Conservation (phyloP, 2,797 vertebrate genomes). For the Mormyrus proboscirostris region DNA sequence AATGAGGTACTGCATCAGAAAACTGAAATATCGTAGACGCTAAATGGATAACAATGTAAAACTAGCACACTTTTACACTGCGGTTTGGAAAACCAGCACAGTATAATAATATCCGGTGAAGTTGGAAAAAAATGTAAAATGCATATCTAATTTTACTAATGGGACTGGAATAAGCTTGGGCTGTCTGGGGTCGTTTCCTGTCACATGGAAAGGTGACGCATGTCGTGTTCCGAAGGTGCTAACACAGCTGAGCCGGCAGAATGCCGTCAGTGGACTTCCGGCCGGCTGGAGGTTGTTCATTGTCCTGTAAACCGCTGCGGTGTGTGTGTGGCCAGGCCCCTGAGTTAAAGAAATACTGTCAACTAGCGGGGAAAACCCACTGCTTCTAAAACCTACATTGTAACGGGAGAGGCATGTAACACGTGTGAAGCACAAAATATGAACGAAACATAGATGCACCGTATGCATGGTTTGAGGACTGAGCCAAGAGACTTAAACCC, state of each 20-base stretch:
- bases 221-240: background rate
- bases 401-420: background rate
- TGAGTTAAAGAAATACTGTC: background rate
- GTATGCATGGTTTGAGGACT: background rate
- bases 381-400: background rate
- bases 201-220: background rate
- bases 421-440: background rate
- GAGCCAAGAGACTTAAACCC: background rate
- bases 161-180: background rate
- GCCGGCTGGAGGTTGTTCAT: background rate
- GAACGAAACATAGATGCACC: background rate
- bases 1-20: slow-evolving; percentile 71
- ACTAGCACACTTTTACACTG: background rate
- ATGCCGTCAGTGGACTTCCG: background rate
- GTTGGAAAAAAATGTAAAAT: background rate
- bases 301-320: background rate
- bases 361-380: background rate
- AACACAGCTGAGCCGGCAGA: background rate
- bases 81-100: background rate
- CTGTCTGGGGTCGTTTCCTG: background rate
- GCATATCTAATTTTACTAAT: background rate
- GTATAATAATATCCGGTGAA: background rate
- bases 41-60: background rate
- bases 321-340: background rate
- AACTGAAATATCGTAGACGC: background rate